Conservation (phyloP, 2,888 invertebrate genomes). For the Lasioglossum calceatum region DNA sequence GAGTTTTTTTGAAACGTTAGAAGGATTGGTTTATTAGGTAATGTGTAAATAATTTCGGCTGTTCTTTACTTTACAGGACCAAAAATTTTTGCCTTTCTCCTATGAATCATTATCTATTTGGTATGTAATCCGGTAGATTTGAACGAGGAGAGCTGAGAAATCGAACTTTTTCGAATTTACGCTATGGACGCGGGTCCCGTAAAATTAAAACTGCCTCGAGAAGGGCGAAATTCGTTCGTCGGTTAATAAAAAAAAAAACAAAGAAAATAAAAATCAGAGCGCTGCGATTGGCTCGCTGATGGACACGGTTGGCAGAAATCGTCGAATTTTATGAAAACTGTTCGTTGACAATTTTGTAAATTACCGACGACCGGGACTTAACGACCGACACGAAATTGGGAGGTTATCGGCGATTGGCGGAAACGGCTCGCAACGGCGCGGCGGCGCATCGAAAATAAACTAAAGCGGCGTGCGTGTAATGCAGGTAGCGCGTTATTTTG, state of each 20-base stretch:
- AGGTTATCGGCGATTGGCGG: slow-evolving; percentile 1
- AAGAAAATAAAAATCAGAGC: background rate
- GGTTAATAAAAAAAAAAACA: background rate
- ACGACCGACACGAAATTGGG: background rate
- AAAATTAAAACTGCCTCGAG: background rate
- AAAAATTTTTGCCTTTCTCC: no score
- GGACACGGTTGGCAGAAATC: background rate
- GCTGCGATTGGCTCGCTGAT: background rate
- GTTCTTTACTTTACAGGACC: no score
- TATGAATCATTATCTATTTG: no score
- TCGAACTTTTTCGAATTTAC: no score
- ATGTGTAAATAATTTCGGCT: no score
- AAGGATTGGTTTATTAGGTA: no score
- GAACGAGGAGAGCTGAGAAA: no score
- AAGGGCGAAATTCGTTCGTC: background rate
- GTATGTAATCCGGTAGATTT: no score
- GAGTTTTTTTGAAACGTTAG: no score
- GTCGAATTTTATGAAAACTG: background rate
- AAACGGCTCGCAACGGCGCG: background rate
- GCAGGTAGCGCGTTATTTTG: background rate
- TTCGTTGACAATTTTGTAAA: slow-evolving; percentile 1
- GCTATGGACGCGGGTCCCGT: no score
- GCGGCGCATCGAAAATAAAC: slow-evolving; percentile 5
- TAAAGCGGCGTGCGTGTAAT: background rate
- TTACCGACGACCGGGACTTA: background rate